Conservation (phyloP, 2,797 vertebrate genomes). For the Spondyliosoma cantharus region DNA sequence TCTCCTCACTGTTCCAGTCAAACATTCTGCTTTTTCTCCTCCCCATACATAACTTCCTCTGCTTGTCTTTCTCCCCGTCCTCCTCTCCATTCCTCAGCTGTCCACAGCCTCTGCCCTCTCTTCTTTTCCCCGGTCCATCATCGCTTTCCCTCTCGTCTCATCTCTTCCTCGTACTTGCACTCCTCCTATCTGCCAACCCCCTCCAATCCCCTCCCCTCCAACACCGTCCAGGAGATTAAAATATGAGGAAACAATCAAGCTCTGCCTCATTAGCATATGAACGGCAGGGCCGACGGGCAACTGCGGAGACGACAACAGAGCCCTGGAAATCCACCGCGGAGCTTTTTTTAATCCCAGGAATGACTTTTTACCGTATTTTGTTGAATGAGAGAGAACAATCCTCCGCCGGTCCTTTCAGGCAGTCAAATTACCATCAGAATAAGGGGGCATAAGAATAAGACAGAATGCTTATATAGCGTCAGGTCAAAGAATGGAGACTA, state of each 20-base stretch:
- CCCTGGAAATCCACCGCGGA: constrained; percentile 78
- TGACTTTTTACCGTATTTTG: constrained; percentile 85
- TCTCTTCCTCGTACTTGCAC: constrained; percentile 49
- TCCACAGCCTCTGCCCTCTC: constrained; percentile 42
- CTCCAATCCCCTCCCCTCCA: constrained; percentile 48
- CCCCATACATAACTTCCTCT: constrained; percentile 36
- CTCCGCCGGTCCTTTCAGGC: constrained; percentile 77
- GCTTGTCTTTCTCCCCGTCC: constrained; percentile 17
- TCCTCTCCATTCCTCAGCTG: constrained; percentile 36
- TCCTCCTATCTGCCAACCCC: constrained; percentile 49
- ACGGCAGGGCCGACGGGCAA: constrained; percentile 75
- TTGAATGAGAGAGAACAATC: constrained; percentile 83
- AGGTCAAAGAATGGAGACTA: constrained; percentile 80
- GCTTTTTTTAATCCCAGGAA: constrained; percentile 79
- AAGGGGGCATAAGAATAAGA: constrained; percentile 73
- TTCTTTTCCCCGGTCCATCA: constrained; percentile 49
- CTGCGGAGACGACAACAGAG: constrained; percentile 75
- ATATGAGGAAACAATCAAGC: constrained; percentile 88
- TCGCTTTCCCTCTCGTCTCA: constrained; percentile 58
- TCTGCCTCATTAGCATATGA: constrained; percentile 85
- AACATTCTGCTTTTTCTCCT: constrained; percentile 56
- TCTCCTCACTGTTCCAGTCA: constrained; percentile 34
- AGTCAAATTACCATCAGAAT: constrained; percentile 87
- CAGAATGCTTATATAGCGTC: constrained; percentile 79
- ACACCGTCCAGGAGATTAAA: constrained; percentile 82